Percentiles rank a stretch among this genome's conserved stretches.
phyloP scores from a whole-genome alignment of 2,113 vertebrate genomes.

The Tauraco erythrolophus region DNA sequence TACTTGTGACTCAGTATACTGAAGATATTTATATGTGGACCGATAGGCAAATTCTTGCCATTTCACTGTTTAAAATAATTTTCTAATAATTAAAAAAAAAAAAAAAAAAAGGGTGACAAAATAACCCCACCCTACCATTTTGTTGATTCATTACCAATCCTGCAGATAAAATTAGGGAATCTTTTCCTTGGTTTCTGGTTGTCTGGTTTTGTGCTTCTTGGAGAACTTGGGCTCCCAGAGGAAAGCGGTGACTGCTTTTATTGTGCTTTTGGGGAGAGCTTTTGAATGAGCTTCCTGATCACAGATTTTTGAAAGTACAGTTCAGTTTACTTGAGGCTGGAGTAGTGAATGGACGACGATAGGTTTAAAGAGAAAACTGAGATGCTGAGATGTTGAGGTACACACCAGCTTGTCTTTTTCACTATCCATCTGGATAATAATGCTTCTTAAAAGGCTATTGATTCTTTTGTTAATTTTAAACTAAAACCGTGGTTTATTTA shows the following conservation, averaged over 20 bases:
- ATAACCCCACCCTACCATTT: not conserved
- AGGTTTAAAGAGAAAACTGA: not conserved
- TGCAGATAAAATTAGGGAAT: not conserved
- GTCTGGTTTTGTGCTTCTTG: not conserved
- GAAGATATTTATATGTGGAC: not conserved
- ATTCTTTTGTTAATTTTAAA: not conserved
- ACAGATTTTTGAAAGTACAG: not conserved
- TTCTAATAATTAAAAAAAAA: not conserved
- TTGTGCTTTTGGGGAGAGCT: not conserved
- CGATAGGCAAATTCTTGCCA: not conserved
- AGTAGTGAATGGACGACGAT: not conserved
- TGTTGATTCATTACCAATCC: not conserved
- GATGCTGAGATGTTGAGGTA: not conserved
- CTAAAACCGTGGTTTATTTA: not conserved
- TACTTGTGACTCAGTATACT: not conserved
- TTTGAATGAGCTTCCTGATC: not conserved
- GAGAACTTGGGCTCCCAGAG: not conserved
- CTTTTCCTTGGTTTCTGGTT: not conserved
- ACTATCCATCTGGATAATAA: not conserved
- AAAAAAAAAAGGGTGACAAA: not conserved
- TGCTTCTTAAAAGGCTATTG: not conserved
- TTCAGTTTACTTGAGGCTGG: not conserved
- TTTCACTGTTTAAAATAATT: not conserved
- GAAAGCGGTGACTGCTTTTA: not conserved
- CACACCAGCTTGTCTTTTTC: not conserved